A percentile compares a stretch with the other conserved stretches of the same genome.
phyloP scores from a whole-genome alignment of 2,888 invertebrate genomes.

The Vandiemenella viatica region DNA sequence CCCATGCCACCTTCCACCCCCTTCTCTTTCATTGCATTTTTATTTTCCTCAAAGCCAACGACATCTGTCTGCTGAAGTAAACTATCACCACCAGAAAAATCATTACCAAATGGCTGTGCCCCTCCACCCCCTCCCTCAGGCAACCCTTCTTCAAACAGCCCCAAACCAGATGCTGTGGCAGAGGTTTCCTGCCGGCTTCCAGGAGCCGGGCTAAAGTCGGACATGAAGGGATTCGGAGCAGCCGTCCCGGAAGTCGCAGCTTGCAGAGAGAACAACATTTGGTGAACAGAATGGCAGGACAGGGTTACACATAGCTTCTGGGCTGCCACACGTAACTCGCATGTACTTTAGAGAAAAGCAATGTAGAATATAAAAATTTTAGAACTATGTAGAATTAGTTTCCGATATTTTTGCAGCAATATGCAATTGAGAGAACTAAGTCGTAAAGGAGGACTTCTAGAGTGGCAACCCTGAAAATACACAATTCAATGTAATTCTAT shows the following conservation, averaged over 20 bases:
- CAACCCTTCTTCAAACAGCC: constrained; percentile 8
- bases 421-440: too few species aligned
- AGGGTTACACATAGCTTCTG: neutral
- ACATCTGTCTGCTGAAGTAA: constrained; percentile 23
- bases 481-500: too few species aligned
- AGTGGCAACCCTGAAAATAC: too few species aligned
- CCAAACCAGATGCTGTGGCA: constrained; percentile 9
- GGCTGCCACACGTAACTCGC: too few species aligned
- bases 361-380: too few species aligned
- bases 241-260: constrained; percentile 35
- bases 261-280: constrained; percentile 12
- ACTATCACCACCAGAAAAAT: constrained; percentile 15
- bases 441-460: too few species aligned
- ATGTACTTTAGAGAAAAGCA: too few species aligned
- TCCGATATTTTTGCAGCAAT: too few species aligned
- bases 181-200: constrained; percentile 10
- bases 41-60: constrained; percentile 27
- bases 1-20: constrained; percentile 21
- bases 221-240: constrained; percentile 47
- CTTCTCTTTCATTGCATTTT: too few species aligned
- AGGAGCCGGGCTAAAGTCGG: constrained; percentile 28
- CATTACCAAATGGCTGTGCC: constrained; percentile 3
- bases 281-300: constrained; percentile 3
- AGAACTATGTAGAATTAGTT: too few species aligned
- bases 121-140: constrained; percentile 13